Base-by-base conservation (phyloP, 2,113 vertebrate species). In the Salvator merianae region DNA sequence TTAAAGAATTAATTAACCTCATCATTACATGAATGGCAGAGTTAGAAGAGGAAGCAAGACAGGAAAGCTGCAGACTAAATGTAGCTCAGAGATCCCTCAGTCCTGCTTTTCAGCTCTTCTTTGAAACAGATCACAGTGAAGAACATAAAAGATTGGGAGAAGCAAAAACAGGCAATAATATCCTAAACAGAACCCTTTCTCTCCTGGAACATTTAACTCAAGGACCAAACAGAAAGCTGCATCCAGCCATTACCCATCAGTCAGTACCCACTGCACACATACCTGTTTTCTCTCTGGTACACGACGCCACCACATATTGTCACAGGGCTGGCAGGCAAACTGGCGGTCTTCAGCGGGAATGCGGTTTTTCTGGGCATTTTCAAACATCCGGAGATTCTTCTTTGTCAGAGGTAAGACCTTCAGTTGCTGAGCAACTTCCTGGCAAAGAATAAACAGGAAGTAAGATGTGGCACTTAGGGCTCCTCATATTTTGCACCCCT, bases 261-360 rank as follows among this genome's bases (percentile, higher is more conserved):
- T 59, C 55, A 59, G 55, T 4, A 20, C 20, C 55, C 16, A 20
- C 2, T 59, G 1, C 10, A 7, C 9, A 65, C 38, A 47, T 79
- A 97, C 96, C 95, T 94, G 88, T 83, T 97, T 97, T 79, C 96
- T 88, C 91, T 94, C 71, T 9, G 96, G 95, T 10, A 97, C 96
- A 0, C 93, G 89, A 40, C 96, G 91, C 97, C 97, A 97, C 97
- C 97, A 97, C 70, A 94, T 93, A 0, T 72, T 79, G 84, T 97
- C 96, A 43, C 96, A 97, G 20, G 70, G 32, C 36, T 89, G 79
- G 53, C 97, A 97, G 72, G 96, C 92, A 9, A 97, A 97, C 92
- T 96, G 96, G 36, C 92, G 87, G 43, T 93, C 88, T 36, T 73
- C 90, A 0, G 91, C 93, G 0, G 95, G 95, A 34, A 96, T 95